Conservation (phyloP, 2,113 vertebrate species). For the Chlorodrepanis virens region DNA sequence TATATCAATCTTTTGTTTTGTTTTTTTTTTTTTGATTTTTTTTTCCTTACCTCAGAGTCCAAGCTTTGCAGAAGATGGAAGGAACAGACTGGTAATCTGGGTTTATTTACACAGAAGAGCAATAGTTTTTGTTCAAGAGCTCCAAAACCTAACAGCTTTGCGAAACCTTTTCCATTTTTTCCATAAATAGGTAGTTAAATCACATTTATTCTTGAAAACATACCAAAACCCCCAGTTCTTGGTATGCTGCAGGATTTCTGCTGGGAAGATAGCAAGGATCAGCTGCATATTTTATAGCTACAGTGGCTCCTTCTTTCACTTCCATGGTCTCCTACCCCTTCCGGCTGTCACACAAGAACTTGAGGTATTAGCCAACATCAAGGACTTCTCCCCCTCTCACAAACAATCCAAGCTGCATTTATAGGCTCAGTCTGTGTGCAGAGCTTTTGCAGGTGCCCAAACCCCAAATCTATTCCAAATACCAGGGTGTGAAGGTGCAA, state of each 20-base stretch:
- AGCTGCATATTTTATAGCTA: not conserved
- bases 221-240: not conserved
- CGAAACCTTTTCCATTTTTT: not conserved
- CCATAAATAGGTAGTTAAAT: not conserved
- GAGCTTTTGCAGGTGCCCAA: not conserved
- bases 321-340: not conserved
- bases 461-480: rapidly evolving
- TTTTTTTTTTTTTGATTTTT: not conserved
- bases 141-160: not conserved
- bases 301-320: not conserved
- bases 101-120: not conserved
- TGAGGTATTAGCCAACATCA: not conserved
- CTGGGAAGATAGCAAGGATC: not conserved
- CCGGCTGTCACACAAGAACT: not conserved
- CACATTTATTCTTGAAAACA: not conserved
- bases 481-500: not conserved
- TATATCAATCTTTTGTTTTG: not conserved
- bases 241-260: not conserved
- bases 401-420: not conserved
- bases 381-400: not conserved
- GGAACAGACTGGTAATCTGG: not conserved
- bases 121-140: not conserved
- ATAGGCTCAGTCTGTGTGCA: not conserved
- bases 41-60: not conserved
- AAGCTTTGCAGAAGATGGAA: not conserved